phyloP scores from a whole-genome alignment of 2,797 vertebrate species.

The Pangasius sanitwongsei region DNA sequence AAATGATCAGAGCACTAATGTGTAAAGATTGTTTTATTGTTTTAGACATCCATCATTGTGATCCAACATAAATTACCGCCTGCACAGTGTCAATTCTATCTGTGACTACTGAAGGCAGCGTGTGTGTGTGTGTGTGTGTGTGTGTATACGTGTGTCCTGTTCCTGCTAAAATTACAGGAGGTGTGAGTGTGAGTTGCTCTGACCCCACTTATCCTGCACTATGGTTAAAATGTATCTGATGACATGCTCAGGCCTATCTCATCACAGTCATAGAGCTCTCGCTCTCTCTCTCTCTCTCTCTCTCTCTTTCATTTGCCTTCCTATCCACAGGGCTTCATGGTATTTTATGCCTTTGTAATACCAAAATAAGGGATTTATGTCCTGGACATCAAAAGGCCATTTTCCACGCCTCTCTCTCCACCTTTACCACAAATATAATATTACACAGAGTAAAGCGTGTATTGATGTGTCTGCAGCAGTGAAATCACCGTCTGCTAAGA shows the following conservation, averaged over 20 bases:
- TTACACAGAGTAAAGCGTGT: constrained; percentile 1
- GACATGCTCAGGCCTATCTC: constrained; percentile 51
- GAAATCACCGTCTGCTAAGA: background rate
- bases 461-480: background rate
- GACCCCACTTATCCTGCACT: constrained; percentile 75
- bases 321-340: constrained; percentile 35
- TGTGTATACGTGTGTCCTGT: constrained; percentile 12
- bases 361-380: constrained; percentile 46
- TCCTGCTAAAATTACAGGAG: background rate
- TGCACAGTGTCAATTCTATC: background rate
- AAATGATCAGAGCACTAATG: background rate
- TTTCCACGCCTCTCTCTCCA: background rate
- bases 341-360: constrained; percentile 36
- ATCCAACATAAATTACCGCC: background rate
- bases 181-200: constrained; percentile 52
- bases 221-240: constrained; percentile 78
- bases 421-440: background rate
- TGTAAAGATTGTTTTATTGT: background rate
- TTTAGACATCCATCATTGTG: background rate
- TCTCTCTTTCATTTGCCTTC: background rate
- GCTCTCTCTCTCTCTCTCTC: background rate
- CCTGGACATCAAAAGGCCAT: constrained; percentile 37
- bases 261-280: background rate
- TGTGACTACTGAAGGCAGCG: background rate
- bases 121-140: background rate